A percentile compares a stretch with the other conserved stretches of the same genome.
These are phyloP conservation scores for Piscicola geometra DNA, from an alignment of 2,888 invertebrate species.

Conservation along the genomic window DNA sequence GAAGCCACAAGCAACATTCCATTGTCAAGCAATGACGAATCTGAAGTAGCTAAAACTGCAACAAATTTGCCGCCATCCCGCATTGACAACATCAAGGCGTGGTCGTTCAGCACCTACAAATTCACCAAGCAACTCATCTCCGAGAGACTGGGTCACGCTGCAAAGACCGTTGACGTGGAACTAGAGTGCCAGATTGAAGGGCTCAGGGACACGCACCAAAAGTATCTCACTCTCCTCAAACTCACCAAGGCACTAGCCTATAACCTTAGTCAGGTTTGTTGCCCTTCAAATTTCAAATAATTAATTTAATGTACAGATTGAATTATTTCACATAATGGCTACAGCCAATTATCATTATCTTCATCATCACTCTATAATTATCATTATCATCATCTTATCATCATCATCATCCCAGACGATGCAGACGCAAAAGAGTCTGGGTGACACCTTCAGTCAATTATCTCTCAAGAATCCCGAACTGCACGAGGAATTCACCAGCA, in stretches of 20 bases:
- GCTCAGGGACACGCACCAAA: conserved; percentile 85
- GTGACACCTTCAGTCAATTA: conserved; percentile 84
- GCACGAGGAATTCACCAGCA: conserved; percentile 87
- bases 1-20: conserved; percentile 37
- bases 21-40: conserved; percentile 34
- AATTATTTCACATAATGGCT: no score
- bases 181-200: conserved; percentile 88
- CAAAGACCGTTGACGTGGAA: conserved; percentile 64
- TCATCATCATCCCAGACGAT: conserved; percentile 15
- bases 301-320: no score
- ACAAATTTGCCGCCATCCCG: conserved; percentile 44
- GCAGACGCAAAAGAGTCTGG: conserved; percentile 75
- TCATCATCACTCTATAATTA: not conserved
- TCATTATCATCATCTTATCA: not conserved
- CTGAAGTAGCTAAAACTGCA: conserved; percentile 4
- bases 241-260: conserved; percentile 77
- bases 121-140: conserved; percentile 93
- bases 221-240: conserved; percentile 73
- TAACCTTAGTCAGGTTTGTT: conserved; percentile 66
- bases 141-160: conserved; percentile 79
- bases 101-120: conserved; percentile 97
- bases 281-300: no score
- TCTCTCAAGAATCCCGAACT: conserved; percentile 93
- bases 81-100: conserved; percentile 83
- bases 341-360: not conserved